phyloP scores from a whole-genome alignment of 2,113 vertebrate species.

The Eretmochelys imbricata region DNA sequence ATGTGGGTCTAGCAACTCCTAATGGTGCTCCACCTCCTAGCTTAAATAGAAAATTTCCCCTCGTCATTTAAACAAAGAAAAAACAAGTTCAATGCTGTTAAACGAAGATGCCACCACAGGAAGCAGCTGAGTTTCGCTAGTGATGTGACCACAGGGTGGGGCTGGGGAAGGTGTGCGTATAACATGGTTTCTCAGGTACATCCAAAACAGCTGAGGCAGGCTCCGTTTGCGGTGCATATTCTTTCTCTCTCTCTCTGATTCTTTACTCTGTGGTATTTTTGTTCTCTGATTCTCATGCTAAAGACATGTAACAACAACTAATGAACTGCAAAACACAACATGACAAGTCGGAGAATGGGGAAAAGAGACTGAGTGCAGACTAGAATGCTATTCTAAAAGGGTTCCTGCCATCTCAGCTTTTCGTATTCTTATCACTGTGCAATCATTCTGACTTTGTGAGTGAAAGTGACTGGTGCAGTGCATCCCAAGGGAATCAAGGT shows the following conservation, averaged over 20 bases:
- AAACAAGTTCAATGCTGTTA: not conserved
- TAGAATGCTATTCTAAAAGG: conserved; percentile 44
- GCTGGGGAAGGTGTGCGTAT: not conserved
- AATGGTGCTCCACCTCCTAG: not conserved
- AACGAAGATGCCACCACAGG: not conserved
- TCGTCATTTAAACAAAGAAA: not conserved
- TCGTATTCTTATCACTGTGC: conserved; percentile 31
- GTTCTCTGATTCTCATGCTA: no score
- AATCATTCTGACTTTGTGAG: conserved; percentile 39
- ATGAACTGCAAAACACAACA: conserved; percentile 55
- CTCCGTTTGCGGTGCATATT: not conserved
- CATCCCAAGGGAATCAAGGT: conserved; percentile 4
- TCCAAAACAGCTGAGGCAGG: not conserved
- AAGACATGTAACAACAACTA: conserved; percentile 26
- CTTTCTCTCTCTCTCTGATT: not conserved
- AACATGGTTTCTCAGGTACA: not conserved
- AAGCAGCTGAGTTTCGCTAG: not conserved
- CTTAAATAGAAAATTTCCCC: not conserved
- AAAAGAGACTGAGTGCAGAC: conserved; percentile 60
- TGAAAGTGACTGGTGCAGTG: conserved; percentile 27
- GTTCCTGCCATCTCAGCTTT: conserved; percentile 41
- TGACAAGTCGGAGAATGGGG: conserved; percentile 54
- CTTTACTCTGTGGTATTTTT: not conserved
- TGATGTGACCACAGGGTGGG: not conserved
- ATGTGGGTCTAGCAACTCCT: not conserved